Percentiles rank a stretch among this genome's conserved stretches.
Evolutionary conservation across 2,797 vertebrate species (phyloP).

Genomic region (Acridotheres tristis): DNA sequence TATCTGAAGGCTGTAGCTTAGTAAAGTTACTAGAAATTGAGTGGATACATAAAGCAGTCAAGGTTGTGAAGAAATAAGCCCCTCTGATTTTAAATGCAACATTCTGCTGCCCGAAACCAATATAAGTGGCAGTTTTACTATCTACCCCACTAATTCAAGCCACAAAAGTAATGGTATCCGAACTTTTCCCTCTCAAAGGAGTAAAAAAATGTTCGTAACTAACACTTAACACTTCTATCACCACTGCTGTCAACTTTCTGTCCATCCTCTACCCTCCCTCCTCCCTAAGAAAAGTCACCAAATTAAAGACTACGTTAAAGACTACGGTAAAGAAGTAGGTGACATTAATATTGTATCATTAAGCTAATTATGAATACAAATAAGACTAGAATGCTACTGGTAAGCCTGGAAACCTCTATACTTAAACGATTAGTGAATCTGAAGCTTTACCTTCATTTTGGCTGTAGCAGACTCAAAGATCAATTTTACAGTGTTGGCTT

Average conservation of each 20-base stretch:
- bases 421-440: neutral
- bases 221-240: neutral
- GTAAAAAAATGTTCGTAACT: neutral
- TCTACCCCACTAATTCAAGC: conserved; percentile 17
- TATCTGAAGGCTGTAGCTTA: neutral
- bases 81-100: neutral
- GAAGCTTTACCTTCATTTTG: neutral
- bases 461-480: neutral
- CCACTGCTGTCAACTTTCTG: neutral
- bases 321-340: neutral
- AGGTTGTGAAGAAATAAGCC: neutral
- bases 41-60: neutral
- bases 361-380: neutral
- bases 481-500: neutral
- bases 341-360: neutral
- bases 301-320: neutral
- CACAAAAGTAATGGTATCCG: neutral
- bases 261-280: neutral
- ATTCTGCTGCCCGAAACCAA: neutral
- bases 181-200: neutral
- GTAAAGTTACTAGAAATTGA: neutral
- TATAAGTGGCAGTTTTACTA: neutral
- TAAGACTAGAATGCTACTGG: neutral
- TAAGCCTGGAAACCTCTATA: neutral
- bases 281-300: neutral